phyloP scores from a whole-genome alignment of 2,888 invertebrate species.

The Meliscaeva auricollis region DNA sequence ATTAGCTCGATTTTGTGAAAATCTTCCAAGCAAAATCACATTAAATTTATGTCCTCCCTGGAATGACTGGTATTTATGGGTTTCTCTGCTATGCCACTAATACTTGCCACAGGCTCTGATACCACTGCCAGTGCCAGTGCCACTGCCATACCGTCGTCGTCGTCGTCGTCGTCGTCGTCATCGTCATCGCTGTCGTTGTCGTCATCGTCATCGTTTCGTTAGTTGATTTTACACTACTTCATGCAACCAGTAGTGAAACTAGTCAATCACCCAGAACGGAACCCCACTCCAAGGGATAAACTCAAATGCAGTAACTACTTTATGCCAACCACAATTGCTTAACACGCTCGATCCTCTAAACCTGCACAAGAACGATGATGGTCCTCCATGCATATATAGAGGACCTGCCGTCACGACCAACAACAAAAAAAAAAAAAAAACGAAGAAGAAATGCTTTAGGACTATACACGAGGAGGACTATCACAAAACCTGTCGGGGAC shows the following conservation, averaged over 20 bases:
- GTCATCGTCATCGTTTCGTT: neutral
- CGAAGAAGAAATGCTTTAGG: conserved; percentile 5
- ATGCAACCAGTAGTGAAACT: conserved; percentile 50
- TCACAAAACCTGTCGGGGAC: conserved; percentile 51
- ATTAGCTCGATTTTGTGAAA: conserved; percentile 72
- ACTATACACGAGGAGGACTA: conserved; percentile 16
- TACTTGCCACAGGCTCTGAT: neutral
- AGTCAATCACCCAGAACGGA: conserved; percentile 47
- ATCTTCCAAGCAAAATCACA: conserved; percentile 72
- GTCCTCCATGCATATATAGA: conserved; percentile 1
- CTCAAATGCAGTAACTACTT: conserved; percentile 62
- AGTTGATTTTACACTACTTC: conserved; percentile 22
- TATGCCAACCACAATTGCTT: conserved; percentile 53
- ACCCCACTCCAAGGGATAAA: conserved; percentile 16
- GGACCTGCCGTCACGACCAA: neutral
- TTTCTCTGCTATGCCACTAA: conserved; percentile 30
- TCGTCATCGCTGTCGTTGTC: conserved; percentile 8
- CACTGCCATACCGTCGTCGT: conserved; percentile 11
- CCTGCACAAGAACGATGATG: conserved; percentile 45
- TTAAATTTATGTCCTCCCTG: conserved; percentile 70
- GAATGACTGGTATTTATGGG: conserved; percentile 71
- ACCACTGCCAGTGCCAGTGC: no score
- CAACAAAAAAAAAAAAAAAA: conserved; percentile 15
- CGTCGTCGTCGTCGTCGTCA: conserved; percentile 6
- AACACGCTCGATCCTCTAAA: conserved; percentile 49